A percentile compares a stretch with the other conserved stretches of the same genome.
Conservation (phyloP, 1,140 invertebrate genomes). For the Bombus terrestris region DNA sequence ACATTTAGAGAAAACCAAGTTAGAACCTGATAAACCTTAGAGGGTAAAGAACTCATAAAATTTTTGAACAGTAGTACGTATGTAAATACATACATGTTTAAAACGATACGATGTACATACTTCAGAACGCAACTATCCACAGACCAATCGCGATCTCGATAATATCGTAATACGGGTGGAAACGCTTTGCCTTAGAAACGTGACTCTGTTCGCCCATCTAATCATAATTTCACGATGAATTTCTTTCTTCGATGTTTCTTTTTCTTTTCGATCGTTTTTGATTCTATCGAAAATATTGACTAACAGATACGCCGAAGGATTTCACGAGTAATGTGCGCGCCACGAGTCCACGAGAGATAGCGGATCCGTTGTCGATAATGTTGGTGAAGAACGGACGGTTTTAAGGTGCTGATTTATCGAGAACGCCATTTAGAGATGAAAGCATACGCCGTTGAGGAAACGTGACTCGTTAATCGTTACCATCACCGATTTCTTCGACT, state of each 20-base stretch:
- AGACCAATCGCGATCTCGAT: constrained; percentile 20
- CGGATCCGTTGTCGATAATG: neutral
- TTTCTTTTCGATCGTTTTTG: neutral
- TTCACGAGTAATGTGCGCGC: constrained; percentile 17
- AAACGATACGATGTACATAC: too few species aligned
- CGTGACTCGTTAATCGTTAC: constrained; percentile 63
- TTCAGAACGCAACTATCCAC: neutral
- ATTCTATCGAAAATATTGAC: neutral
- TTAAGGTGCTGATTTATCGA: constrained; percentile 49
- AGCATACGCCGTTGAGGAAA: constrained; percentile 34
- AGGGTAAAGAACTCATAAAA: neutral
- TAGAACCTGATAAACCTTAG: neutral
- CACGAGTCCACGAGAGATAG: constrained; percentile 3
- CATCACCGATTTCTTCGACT: constrained; percentile 42
- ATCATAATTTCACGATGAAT: constrained; percentile 13
- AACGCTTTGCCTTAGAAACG: constrained; percentile 14
- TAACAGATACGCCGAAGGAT: neutral
- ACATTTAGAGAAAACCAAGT: neutral
- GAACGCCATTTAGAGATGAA: constrained; percentile 45
- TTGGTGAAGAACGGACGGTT: neutral
- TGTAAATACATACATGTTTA: too few species aligned
- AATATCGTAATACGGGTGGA: constrained; percentile 13
- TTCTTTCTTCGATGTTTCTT: neutral
- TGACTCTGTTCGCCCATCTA: neutral
- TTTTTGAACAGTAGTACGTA: too few species aligned